A percentile compares a stretch with the other conserved stretches of the same genome.
Evolutionary conservation across 2,113 vertebrate genomes (phyloP).

Genomic region (Mormyrus iriodes): DNA sequence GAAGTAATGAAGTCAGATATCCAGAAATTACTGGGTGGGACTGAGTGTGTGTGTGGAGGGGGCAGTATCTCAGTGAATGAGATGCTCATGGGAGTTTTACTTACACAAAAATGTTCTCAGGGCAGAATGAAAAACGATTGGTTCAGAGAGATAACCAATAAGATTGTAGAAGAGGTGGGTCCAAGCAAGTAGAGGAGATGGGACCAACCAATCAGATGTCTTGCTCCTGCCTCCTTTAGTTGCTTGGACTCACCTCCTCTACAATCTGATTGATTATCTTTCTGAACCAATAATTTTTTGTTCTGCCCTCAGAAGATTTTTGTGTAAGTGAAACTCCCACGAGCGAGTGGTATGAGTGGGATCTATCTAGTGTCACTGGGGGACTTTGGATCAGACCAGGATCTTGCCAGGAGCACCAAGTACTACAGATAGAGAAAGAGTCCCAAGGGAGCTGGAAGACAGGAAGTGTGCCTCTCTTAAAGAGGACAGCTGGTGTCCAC

Average conservation of each 20-base stretch:
- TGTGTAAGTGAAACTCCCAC: too few relatives aligned
- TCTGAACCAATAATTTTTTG: too few relatives aligned
- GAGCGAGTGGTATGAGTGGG: not conserved
- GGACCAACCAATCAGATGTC: not conserved
- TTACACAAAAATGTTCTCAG: not conserved
- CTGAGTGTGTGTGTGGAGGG: not conserved
- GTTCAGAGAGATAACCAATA: not conserved
- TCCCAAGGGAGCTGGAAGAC: not conserved
- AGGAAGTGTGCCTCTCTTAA: not conserved
- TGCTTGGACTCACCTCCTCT: too few relatives aligned
- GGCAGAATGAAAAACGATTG: not conserved
- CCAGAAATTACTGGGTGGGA: not conserved
- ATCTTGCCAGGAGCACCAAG: not conserved
- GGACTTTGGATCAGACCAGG: not conserved
- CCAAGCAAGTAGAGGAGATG: not conserved
- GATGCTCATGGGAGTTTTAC: not conserved
- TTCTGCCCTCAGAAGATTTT: too few relatives aligned
- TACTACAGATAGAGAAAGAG: not conserved
- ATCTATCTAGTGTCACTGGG: not conserved
- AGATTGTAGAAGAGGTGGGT: not conserved
- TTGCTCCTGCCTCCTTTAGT: not conserved
- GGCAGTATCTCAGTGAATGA: not conserved
- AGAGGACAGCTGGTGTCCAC: not conserved
- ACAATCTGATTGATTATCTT: too few relatives aligned
- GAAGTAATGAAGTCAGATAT: not conserved